phyloP scores from a whole-genome alignment of 1,140 invertebrate genomes.

The Aphis craccivora region DNA sequence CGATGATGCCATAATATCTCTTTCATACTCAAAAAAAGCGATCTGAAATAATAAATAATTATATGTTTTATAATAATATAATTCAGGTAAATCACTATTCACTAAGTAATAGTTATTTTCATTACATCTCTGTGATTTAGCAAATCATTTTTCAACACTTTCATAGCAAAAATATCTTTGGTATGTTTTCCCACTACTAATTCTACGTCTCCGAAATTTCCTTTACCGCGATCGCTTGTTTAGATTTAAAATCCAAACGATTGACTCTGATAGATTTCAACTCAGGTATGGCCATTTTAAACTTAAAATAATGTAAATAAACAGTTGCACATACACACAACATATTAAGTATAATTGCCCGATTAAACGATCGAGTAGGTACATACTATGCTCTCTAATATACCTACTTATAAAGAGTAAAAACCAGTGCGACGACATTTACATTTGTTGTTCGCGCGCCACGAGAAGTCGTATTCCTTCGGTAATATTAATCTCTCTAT shows the following conservation, averaged over 20 bases:
- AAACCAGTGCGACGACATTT: slow-evolving; percentile 63
- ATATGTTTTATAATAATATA: slow-evolving; percentile 66
- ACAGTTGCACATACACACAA: neutral
- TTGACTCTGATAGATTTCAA: slow-evolving; percentile 74
- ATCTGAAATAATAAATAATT: slow-evolving; percentile 69
- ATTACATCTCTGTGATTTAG: slow-evolving; percentile 68
- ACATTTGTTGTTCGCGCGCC: no score
- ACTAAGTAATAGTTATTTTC: neutral
- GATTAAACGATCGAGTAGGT: neutral
- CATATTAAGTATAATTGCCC: neutral
- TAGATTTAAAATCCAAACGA: slow-evolving; percentile 80
- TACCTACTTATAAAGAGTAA: no score
- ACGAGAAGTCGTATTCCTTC: no score
- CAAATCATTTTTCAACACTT: slow-evolving; percentile 82
- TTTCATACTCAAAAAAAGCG: slow-evolving; percentile 66
- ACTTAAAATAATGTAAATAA: slow-evolving; percentile 44
- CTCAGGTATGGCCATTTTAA: slow-evolving; percentile 71
- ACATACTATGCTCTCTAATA: neutral
- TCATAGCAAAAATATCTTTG: slow-evolving; percentile 91
- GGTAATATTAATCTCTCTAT: no score
- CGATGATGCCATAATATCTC: slow-evolving; percentile 82
- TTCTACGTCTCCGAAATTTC: slow-evolving; percentile 90
- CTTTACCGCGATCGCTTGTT: slow-evolving; percentile 86
- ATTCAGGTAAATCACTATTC: neutral
- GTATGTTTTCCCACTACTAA: slow-evolving; percentile 87